Evolutionary conservation across 2,113 vertebrate genomes (phyloP), one percentile per base, ranked within the genome.

Genomic region (Antennarius striatus): DNA sequence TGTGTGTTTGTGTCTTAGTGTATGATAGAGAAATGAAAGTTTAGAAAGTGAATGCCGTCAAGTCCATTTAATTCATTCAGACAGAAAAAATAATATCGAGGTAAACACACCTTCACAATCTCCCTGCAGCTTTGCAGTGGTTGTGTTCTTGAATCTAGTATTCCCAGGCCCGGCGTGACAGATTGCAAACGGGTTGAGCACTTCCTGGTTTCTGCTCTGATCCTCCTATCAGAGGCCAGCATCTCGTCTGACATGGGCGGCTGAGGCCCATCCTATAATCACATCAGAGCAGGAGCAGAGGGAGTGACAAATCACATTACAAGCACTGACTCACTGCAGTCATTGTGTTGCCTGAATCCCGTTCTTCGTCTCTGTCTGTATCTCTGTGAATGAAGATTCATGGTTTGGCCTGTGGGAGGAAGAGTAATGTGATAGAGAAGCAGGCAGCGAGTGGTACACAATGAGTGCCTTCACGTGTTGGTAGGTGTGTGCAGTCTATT

Each of bases 291-390:
- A 58, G 39, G 79, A 80, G 71, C 65, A 60, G 60, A 73, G 85
- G 77, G 79, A 77, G 72, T 86, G 88, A 90, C 85, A 91, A 92
- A 92, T 91, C 81, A 75, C 84, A 89, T 92, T 86, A 91, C 62
- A 71, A 68, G 68, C 78, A 63, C 63, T 61, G 87, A 90, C 67
- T 90, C 85, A 77, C 80, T 68, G 78, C 84, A 79, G 71, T 75
- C 62, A 53, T 63, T 69, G 73, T 83, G 82, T 79, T 60, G 70
- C 77, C 73, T 67, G 59, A 30, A 53, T 50, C 61, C 58, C 59
- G 58, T 67, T 67, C 68, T 82, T 74, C 53, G 64, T 88, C 80
- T 83, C 55, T 77, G 83, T 77, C 73, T 28, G 13, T 68, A 75
- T 64, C 60, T 40, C 67, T 61, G 68, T 68, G 62, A 76, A 81